Base-by-base conservation (phyloP, 2,113 vertebrate species). In the Centropus unirufus region DNA sequence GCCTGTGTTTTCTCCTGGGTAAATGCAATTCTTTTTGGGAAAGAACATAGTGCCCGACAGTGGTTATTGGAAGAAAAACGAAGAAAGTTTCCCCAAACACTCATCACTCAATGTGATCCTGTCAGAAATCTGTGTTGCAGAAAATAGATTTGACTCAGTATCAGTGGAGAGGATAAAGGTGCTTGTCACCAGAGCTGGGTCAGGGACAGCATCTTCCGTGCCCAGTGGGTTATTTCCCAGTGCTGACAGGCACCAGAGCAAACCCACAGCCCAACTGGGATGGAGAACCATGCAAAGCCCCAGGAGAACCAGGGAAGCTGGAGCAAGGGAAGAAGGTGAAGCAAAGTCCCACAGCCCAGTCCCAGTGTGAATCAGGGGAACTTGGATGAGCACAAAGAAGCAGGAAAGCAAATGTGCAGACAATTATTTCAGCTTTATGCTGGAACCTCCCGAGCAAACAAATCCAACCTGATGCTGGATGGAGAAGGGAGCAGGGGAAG, bases 191-290 rank as follows among this genome's bases (percentile, higher is more conserved):
- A 3, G 68, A 18, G 21, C 55, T 36, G 80, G 52, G 22, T 36
- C 3, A 0, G 79, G 29, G 39, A 36, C 0, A 3, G 68, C 44
- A 51, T n/a, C 76, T 55, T 72, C 32, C 44, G 44, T 3, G 1
- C 64, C 17, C 18, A 0, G n/a, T 0, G 0, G 26, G 40, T 22
- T 32, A 54, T 70, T 47, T 58, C 42, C 59, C 1, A 0, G 52
- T 19, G 49, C 73, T 36, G 59, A 36, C 5, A 7, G 4, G 52
- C 52, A 54, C 23, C 5, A 1, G 26, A 58, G 47, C 1, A 4
- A 83, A 66, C 24, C 34, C 14, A 0, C 26, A 70, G 80, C 83
- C 18, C 0, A 0, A 17, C 57, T 2, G 11, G 89, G 70, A 47
- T 9, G 6, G 20, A 62, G 61, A 55, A 30, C 57, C 46, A 70